Evolutionary conservation across 1,140 invertebrate species (phyloP), one percentile per base, ranked within the genome.

Genomic region (Drosophila burlai): DNA sequence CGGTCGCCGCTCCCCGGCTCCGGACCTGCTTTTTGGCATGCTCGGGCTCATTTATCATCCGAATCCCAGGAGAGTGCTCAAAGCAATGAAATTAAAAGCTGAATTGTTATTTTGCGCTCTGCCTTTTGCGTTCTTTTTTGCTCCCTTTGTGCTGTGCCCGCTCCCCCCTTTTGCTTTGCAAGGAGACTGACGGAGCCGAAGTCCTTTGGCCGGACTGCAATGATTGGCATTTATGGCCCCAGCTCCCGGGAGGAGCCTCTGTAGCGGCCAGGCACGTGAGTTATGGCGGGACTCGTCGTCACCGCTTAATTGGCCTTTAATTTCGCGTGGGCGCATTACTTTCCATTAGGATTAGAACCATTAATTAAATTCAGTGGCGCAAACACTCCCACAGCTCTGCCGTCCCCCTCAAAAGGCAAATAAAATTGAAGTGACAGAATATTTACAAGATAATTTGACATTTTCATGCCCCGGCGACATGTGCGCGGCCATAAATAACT

Each of bases 11-110:
- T 13, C 18, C 8, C 43, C 43, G 2, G n/a, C 11, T 15, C 21
- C 15, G 9, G 21, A 18, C 26, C n/a, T 38, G 18, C n/a, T 59
- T 54, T 31, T 63, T 59, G 52, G 75, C 52, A 34, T 58, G 38
- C 29, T 18, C 40, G 68, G 58, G 54, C 42, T 69, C 80, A 83
- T 83, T 82, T 82, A 83, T 83, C 80, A 83, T 83, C 64, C 68
- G 68, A 83, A 64, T 82, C 80, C 80, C 80, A 78, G 55, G 80
- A 82, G 80, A 83, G 80, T 82, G 71, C 80, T 83, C 80, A 82
- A 82, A 64, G 80, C 80, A 82, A 83, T 83, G 80, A 83, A 83
- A 83, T 83, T 83, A 83, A 83, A 82, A 83, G 80, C 80, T 82
- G 75, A 83, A 83, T 83, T 82, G 80, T 83, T 83, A 82, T 82